Conservation (phyloP, 2,113 vertebrate species). For the Atherinomorus stipes region DNA sequence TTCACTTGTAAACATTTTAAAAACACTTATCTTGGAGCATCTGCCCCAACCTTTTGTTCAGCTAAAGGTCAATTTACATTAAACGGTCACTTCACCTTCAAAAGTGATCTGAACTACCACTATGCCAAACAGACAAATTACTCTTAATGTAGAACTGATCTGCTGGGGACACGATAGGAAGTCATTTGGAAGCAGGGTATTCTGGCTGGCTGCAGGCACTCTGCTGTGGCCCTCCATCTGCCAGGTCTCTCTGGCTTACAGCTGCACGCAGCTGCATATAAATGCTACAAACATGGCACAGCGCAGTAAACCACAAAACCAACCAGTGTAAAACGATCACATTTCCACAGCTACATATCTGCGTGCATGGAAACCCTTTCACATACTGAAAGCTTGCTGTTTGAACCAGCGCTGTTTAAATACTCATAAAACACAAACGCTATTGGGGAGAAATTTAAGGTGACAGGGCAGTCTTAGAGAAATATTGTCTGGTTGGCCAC, state of each 20-base stretch:
- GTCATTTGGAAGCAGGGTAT: slow-evolving; percentile 53
- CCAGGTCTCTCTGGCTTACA: slow-evolving; percentile 50
- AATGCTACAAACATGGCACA: slow-evolving; percentile 2
- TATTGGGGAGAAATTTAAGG: slow-evolving; percentile 41
- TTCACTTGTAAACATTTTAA: no score
- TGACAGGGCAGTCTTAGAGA: slow-evolving; percentile 29
- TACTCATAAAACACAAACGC: slow-evolving; percentile 39
- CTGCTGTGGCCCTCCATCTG: slow-evolving; percentile 32
- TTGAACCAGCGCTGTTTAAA: slow-evolving; percentile 15
- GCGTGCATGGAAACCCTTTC: not conserved
- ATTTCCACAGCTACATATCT: not conserved
- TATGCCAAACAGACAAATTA: slow-evolving; percentile 49
- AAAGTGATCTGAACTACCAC: slow-evolving; percentile 29
- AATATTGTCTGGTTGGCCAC: slow-evolving; percentile 38
- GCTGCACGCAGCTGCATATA: slow-evolving; percentile 37
- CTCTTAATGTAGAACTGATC: slow-evolving; percentile 59
- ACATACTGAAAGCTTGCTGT: slow-evolving; percentile 1
- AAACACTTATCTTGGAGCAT: slow-evolving; percentile 34
- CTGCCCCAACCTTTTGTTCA: slow-evolving; percentile 35
- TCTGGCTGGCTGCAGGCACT: slow-evolving; percentile 35
- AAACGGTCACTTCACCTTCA: slow-evolving; percentile 41
- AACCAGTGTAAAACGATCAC: not conserved
- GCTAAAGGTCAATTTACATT: slow-evolving; percentile 44
- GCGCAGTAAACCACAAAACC: not conserved
- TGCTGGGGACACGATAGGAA: slow-evolving; percentile 56